Conservation (phyloP, 2,113 vertebrate genomes). For the Corythaeola cristata region DNA sequence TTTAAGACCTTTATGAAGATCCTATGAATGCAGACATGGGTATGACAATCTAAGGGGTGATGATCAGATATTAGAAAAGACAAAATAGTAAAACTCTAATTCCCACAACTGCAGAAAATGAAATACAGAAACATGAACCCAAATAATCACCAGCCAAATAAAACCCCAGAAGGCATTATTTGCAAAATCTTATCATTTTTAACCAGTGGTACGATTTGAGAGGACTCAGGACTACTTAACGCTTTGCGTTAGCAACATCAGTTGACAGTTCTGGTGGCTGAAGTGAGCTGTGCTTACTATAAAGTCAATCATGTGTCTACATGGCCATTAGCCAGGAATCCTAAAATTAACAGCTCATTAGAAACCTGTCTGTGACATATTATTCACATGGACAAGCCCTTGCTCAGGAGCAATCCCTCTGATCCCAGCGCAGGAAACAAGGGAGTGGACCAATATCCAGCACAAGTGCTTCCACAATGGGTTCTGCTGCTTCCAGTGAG, state of each 20-base stretch:
- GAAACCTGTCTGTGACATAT: not conserved
- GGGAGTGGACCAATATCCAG: not conserved
- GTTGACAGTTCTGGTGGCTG: not conserved
- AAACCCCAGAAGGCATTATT: not conserved
- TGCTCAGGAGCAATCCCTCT: not conserved
- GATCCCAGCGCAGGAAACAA: not conserved
- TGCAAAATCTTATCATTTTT: not conserved
- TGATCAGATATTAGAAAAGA: not conserved
- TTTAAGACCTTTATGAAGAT: not conserved
- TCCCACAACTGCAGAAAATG: not conserved
- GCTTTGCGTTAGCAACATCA: not conserved
- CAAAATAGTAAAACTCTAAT: not conserved
- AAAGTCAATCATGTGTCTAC: not conserved
- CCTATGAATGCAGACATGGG: not conserved
- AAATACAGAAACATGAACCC: not conserved
- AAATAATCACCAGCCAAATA: not conserved
- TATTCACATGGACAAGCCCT: not conserved
- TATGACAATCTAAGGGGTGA: not conserved
- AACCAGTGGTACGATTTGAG: not conserved
- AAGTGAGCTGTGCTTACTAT: not conserved
- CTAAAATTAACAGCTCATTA: not conserved
- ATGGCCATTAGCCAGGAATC: slow-evolving; percentile 30
- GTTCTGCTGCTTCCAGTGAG: not conserved
- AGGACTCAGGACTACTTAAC: not conserved
- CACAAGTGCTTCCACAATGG: accelerated